Base-by-base conservation (phyloP, 2,888 invertebrate genomes). In the Antitype chi region DNA sequence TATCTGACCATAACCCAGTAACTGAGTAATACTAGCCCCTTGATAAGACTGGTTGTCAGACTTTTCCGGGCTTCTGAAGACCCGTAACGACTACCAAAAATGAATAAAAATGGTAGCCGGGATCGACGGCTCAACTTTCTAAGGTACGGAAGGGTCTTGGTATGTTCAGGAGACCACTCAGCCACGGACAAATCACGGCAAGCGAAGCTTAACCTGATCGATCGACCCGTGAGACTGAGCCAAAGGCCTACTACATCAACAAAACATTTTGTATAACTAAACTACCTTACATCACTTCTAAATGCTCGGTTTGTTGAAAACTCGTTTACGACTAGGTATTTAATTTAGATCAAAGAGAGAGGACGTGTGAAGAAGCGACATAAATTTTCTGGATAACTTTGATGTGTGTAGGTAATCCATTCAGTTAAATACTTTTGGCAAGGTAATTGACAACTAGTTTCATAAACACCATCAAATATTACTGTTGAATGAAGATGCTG, bases 351-450 rank as follows among this genome's bases (percentile, higher is more conserved):
- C 47, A 9, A 20, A 53, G 47, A 43, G n/a, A 32, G 11, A 55
- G 32, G 20, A 53, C 25, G n/a, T 20, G 28, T 68, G 5, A n/a
- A 52, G 5, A n/a, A 52, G 15, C 57, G 32, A 43, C 52, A 70
- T 80, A 28, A 15, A 80, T 69, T 60, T 66, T 28, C 66, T 20
- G 32, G n/a, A 52, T 57, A 59, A 55, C 64, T 59, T 53, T 38
- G 13, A 64, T 13, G n/a, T n/a, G n/a, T n/a, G n/a, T 60, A 32
- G 20, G 53, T 8, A 25, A 69, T 32, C n/a, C 28, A 32, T 66
- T 28, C 20, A 57, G 32, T 17, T 20, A 57, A 66, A 55, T 67
- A 62, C 20, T 64, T 25, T 67, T 81, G 47, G 49, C 43, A 52
- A 55, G 17, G 28, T 60, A 59, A 55, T 15, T 55, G 13, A 20